phyloP scores from a whole-genome alignment of 2,113 vertebrate species.

The Meriones unguiculatus region DNA sequence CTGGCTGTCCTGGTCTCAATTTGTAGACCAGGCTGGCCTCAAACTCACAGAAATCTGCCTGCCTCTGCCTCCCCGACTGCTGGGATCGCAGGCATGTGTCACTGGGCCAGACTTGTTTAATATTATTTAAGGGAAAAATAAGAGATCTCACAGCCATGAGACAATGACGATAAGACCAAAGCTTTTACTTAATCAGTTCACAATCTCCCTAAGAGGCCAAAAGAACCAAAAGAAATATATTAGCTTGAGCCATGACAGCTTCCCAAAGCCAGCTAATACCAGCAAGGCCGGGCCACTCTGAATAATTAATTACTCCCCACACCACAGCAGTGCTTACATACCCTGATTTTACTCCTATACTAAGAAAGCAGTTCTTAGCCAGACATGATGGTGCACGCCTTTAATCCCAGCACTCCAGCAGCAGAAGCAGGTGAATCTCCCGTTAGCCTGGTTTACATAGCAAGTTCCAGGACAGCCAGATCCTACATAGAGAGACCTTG shows the following conservation, averaged over 20 bases:
- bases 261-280: not conserved
- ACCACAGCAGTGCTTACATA: not conserved
- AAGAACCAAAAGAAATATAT: not conserved
- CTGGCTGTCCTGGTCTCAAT: too few relatives aligned
- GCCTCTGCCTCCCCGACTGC: too few relatives aligned
- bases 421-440: not conserved
- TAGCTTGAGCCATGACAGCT: not conserved
- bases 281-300: not conserved
- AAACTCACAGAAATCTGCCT: too few relatives aligned
- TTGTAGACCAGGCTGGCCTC: too few relatives aligned
- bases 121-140: slow-evolving; percentile 23
- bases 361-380: not conserved
- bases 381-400: not conserved
- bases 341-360: not conserved
- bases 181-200: slow-evolving; percentile 48
- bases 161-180: slow-evolving; percentile 45
- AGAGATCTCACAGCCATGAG: slow-evolving; percentile 51
- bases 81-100: too few relatives aligned
- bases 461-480: not conserved
- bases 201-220: slow-evolving; percentile 29
- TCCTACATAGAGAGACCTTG: not conserved
- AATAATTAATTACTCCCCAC: not conserved
- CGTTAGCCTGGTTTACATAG: not conserved
- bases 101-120: too few relatives aligned
- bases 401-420: not conserved